Evolutionary conservation across 1,140 invertebrate genomes (phyloP).

Genomic region (Apocrypta bakeri): DNA sequence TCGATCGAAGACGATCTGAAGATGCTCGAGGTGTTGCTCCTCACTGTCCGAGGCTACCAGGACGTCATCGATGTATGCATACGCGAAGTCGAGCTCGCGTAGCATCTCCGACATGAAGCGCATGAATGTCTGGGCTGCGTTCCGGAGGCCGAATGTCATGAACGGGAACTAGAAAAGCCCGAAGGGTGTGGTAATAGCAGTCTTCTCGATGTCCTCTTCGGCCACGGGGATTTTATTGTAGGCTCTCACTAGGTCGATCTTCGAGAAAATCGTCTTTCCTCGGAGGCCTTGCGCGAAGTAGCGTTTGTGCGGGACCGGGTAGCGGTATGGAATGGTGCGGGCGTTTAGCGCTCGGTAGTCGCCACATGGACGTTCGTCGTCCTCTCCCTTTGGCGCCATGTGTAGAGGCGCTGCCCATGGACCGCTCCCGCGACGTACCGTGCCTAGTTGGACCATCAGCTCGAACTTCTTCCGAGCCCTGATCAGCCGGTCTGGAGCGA

Average conservation of each 20-base stretch:
- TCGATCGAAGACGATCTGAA: slow-evolving; percentile 7
- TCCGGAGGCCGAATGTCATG: slow-evolving; percentile 48
- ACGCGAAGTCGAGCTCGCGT: slow-evolving; percentile 23
- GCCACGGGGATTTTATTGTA: slow-evolving; percentile 70
- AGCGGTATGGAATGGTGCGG: slow-evolving; percentile 67
- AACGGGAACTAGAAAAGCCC: slow-evolving; percentile 51
- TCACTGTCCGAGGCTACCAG: slow-evolving; percentile 58
- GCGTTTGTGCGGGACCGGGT: slow-evolving; percentile 64
- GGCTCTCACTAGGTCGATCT: slow-evolving; percentile 69
- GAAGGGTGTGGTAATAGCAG: slow-evolving; percentile 47
- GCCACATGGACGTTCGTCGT: slow-evolving; percentile 61
- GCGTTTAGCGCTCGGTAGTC: slow-evolving; percentile 69
- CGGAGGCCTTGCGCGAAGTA: slow-evolving; percentile 64
- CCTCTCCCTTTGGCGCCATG: slow-evolving; percentile 65
- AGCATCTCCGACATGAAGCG: slow-evolving; percentile 63
- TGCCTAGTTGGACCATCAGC: background rate
- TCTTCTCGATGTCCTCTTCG: slow-evolving; percentile 55
- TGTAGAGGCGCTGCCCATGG: slow-evolving; percentile 65
- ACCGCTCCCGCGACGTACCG: background rate
- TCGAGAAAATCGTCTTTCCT: slow-evolving; percentile 13
- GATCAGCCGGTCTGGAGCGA: background rate
- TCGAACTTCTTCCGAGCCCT: background rate
- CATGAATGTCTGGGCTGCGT: slow-evolving; percentile 61
- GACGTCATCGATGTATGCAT: slow-evolving; percentile 63
- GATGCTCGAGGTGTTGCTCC: slow-evolving; percentile 50